Base-by-base conservation (phyloP, 2,113 vertebrate species). In the Eolophus roseicapilla region DNA sequence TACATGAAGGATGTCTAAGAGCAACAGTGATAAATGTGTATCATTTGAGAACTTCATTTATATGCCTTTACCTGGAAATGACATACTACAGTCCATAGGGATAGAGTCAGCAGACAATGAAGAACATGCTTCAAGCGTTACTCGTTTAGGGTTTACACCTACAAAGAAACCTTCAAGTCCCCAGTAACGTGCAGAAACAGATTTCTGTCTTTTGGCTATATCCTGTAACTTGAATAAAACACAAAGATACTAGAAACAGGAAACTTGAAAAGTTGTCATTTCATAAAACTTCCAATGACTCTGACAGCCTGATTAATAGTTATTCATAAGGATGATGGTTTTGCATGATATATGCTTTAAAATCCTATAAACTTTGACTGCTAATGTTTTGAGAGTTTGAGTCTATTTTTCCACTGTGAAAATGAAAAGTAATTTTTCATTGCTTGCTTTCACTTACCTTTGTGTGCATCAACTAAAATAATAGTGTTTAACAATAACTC, bases 81-180 rank as follows among this genome's bases (percentile, higher is more conserved):
- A 63, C 60, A 65, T 64, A 11, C 6, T 52, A 5, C 41, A 64
- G 35, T 64, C 76, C 65, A 67, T 13, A 64, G 47, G 39, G 50
- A 29, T 63, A 62, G 21, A 62, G 78, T 70, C 79, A 94, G 95
- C 81, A 65, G 19, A 23, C 35, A 4, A 50, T 68, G 95, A 79
- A 83, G 88, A 82, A 80, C 4, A 5, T 7, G 63, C 59, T 55
- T 91, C 67, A 50, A 39, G 31, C 20, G 33, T 94, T 68, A 57
- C 95, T 50, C 88, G 43, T 39, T 68, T 62, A 86, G 64, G 37
- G 57, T 57, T 96, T 92, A 85, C 49, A 64, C 93, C 93, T 57
- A 75, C n/a, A 96, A 98, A 98, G 88, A 98, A 98, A 74, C 90
- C 96, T 67, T 98, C 97, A 65, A 98, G 93, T 47, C 97, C 98